A percentile compares a stretch with the other conserved stretches of the same genome.
phyloP scores from a whole-genome alignment of 2,888 invertebrate genomes.

The Drosophila mulleri region DNA sequence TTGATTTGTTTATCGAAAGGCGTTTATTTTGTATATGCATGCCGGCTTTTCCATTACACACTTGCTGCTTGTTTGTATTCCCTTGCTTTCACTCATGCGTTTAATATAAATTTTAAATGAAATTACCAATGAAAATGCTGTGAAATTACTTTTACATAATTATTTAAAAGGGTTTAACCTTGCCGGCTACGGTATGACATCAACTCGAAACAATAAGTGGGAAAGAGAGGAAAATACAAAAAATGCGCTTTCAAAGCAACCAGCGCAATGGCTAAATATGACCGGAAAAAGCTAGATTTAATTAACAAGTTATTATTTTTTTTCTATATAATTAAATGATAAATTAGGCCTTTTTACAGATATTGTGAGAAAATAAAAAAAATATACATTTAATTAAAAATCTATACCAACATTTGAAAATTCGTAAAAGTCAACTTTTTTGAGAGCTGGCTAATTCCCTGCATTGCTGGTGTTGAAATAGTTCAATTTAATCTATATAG shows the following conservation, averaged over 20 bases:
- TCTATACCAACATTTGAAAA: background rate
- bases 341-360: background rate
- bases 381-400: background rate
- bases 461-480: background rate
- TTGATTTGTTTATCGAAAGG: conserved; percentile 16
- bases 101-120: background rate
- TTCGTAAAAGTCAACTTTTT: background rate
- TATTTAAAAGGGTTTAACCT: conserved; percentile 6
- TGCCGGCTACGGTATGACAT: conserved; percentile 4
- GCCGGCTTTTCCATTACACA: conserved; percentile 8
- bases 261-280: background rate
- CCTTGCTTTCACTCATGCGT: background rate
- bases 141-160: background rate
- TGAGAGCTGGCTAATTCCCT: background rate
- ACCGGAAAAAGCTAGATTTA: background rate
- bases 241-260: background rate
- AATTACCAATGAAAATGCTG: background rate
- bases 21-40: conserved; percentile 9
- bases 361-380: background rate
- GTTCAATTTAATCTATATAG: background rate
- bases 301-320: too few species aligned
- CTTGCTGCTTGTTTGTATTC: background rate
- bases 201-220: background rate
- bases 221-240: background rate
- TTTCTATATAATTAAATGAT: background rate